A percentile compares a stretch with the other conserved stretches of the same genome.
These are phyloP conservation scores for Dolichoris vasculosae DNA, from an alignment of 1,140 invertebrate genomes.

Conservation along the genomic window DNA sequence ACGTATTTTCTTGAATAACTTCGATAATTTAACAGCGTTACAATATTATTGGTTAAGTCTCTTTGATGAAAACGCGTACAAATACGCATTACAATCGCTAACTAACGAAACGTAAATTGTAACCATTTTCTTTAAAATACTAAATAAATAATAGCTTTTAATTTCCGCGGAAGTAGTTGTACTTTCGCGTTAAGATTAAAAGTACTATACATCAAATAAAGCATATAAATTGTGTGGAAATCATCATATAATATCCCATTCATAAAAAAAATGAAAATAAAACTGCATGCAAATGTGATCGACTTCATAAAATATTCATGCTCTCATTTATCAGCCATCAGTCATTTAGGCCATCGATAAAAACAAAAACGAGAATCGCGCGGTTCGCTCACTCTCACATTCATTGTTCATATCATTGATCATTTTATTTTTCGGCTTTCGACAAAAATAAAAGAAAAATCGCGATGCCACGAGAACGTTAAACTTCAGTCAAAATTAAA, in stretches of 20 bases:
- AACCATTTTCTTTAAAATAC: background rate
- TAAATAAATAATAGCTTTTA: background rate
- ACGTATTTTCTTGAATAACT: background rate
- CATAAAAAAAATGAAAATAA: background rate
- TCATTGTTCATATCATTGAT: constrained; percentile 58
- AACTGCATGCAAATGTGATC: constrained; percentile 43
- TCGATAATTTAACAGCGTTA: background rate
- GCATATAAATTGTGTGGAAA: constrained; percentile 19
- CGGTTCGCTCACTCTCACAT: constrained; percentile 66
- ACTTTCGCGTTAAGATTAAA: background rate
- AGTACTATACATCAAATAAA: constrained; percentile 29
- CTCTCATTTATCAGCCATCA: constrained; percentile 42
- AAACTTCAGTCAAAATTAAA: background rate
- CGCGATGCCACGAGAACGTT: background rate
- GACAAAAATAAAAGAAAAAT: constrained; percentile 28
- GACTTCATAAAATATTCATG: constrained; percentile 43
- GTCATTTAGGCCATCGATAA: constrained; percentile 28
- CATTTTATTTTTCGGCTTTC: constrained; percentile 50
- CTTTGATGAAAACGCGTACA: background rate
- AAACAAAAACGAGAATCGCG: constrained; percentile 61
- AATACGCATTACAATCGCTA: background rate
- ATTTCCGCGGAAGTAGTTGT: background rate
- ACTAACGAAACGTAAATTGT: background rate
- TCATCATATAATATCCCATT: constrained; percentile 20
- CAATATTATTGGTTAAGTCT: background rate